Conservation (phyloP, 2,797 vertebrate genomes). For the Neoniphon sammara region DNA sequence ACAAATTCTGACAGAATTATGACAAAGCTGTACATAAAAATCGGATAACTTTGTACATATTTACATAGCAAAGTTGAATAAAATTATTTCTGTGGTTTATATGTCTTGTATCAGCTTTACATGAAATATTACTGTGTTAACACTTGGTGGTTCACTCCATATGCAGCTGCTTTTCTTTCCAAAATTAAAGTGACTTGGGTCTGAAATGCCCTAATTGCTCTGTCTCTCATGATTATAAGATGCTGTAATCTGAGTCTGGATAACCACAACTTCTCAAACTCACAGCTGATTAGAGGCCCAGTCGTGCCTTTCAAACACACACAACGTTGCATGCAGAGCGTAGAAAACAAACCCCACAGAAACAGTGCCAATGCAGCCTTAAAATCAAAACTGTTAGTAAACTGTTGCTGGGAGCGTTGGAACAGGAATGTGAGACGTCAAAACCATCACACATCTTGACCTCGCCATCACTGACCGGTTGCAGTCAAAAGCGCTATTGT, state of each 20-base stretch:
- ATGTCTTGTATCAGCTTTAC: conserved; percentile 13
- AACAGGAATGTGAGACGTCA: conserved; percentile 54
- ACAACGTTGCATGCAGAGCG: conserved; percentile 13
- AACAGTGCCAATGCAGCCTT: conserved; percentile 30
- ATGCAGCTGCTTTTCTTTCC: conserved; percentile 15
- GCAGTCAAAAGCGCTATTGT: conserved; percentile 76
- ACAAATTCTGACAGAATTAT: not conserved
- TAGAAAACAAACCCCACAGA: conserved; percentile 19
- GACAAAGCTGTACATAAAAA: no score
- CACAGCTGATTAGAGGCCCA: conserved; percentile 41
- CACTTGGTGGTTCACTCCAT: not conserved
- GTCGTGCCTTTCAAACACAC: conserved; percentile 22
- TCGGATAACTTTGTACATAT: not conserved
- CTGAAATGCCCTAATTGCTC: conserved; percentile 21
- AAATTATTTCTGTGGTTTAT: conserved; percentile 1
- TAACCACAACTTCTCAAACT: conserved; percentile 32
- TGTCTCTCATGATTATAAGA: conserved; percentile 44
- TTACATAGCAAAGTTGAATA: conserved; percentile 5
- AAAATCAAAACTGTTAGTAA: conserved; percentile 34
- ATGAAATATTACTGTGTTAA: conserved; percentile 7
- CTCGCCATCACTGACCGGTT: conserved; percentile 29
- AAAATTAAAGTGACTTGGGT: conserved; percentile 15
- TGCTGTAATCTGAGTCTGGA: conserved; percentile 22
- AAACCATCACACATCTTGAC: conserved; percentile 60
- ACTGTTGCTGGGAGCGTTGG: conserved; percentile 22